phyloP scores from a whole-genome alignment of 2,888 invertebrate species.

The Antitype chi region DNA sequence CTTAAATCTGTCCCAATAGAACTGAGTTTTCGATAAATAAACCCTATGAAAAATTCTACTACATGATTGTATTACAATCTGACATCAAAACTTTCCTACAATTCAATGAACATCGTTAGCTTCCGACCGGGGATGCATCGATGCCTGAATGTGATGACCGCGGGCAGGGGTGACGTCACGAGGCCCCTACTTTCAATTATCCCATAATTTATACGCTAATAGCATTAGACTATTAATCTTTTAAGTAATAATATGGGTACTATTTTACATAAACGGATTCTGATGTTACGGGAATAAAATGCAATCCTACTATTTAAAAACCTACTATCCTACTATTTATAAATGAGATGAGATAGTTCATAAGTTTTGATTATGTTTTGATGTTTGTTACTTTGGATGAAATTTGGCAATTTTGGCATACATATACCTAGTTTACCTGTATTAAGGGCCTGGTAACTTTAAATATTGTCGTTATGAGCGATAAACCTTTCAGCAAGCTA shows the following conservation, averaged over 20 bases:
- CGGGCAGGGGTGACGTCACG: conserved; percentile 53
- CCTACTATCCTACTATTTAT: too few relatives aligned
- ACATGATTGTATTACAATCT: conserved; percentile 17
- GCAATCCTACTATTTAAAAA: too few relatives aligned
- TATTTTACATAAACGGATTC: not conserved
- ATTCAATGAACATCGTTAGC: conserved; percentile 34
- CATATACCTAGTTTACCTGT: too few relatives aligned
- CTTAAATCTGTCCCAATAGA: not conserved
- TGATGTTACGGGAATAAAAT: not conserved
- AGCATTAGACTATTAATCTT: conserved; percentile 41
- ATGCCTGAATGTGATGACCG: conserved; percentile 38
- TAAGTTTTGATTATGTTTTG: too few relatives aligned
- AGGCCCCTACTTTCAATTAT: conserved; percentile 53
- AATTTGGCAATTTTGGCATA: too few relatives aligned
- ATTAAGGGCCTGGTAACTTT: too few relatives aligned
- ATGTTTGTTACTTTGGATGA: too few relatives aligned
- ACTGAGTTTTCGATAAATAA: conserved; percentile 1
- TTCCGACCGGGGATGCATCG: conserved; percentile 45
- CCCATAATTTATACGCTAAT: conserved; percentile 56
- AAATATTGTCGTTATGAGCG: too few relatives aligned
- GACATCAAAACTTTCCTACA: conserved; percentile 33
- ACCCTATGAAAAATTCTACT: conserved; percentile 5
- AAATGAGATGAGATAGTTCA: too few relatives aligned
- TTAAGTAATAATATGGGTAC: conserved; percentile 9
- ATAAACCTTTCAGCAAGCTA: too few relatives aligned